Base-by-base conservation (phyloP, 1,140 invertebrate genomes). In the Potamilus streckersoni region DNA sequence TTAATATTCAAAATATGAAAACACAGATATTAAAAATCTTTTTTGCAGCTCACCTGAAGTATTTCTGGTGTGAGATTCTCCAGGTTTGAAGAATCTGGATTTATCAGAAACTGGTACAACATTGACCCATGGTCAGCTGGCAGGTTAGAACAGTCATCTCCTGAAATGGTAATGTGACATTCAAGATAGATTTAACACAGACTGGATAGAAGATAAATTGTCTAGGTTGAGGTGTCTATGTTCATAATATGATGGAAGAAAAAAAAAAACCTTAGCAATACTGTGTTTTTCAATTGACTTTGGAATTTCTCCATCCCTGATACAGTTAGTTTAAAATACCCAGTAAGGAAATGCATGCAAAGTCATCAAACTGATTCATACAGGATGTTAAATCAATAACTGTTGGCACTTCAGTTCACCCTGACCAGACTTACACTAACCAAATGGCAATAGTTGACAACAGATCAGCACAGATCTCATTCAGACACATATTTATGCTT, bases 101-200 rank as follows among this genome's bases (percentile, higher is more conserved):
- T 92, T 11, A 91, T 91, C 58, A 93, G 84, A 23, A 94, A 89
- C 82, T 92, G 91, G 79, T 93, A 93, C 16, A 94, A 88, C 6
- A 92, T 92, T 3, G 93, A 93, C n/a, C 93, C 93, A 62, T 92
- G 90, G 80, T 92, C 92, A 76, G 91, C 91, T 5, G 93, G 92
- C 49, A 93, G 89, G 80, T 92, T 91, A 62, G 89, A 88, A 20
- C 91, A 83, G 82, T 93, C 91, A 69, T 90, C 88, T 11, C 73
- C 83, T 86, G 61, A 27, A 85, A 69, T 49, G 38, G 38, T 11
- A 49, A 49, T 49, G 38, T 49, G 38, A 49, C 4, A 49, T 49
- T 49, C 38, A 49, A 49, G 38, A 49, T 49, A 49, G 38, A 49
- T 8, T 49, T 49, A 49, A 49, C 6, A 49, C 0, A 49, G 38